Base-by-base conservation (phyloP, 1,140 invertebrate genomes). In the Calliphora vicina region DNA sequence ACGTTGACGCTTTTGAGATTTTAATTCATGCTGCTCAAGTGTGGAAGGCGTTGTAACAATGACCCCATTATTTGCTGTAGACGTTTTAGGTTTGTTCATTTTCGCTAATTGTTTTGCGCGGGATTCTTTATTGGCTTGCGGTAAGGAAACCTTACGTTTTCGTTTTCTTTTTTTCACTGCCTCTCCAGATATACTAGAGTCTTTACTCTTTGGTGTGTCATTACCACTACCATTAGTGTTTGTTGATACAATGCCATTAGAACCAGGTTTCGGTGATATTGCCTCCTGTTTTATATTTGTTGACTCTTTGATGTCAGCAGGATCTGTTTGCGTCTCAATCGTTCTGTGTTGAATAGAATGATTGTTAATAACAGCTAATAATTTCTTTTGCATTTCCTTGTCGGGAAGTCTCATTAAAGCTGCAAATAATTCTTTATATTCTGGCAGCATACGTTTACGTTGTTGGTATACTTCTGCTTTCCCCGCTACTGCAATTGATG, bases 381-480 rank as follows among this genome's bases (percentile, higher is more conserved):
- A 88, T 87, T 61, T 88, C 85, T 73, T 88, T 45, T 87, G 86
- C n/a, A 90, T 80, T 13, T 85, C 85, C 82, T 88, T 88, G 82
- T 90, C 88, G 1, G 88, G 87, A 23, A 90, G 73, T 17, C 82
- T 83, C 84, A 90, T 85, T 10, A 90, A 82, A 29, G 85, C 82
- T 83, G 84, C 86, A 73, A 90, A 89, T n/a, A 90, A 85, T 0
- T 90, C 88, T 45, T 85, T 84, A 74, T 88, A 89, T 0, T 85
- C 83, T 5, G 85, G 45, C 73, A 86, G 83, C 82, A 84, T 86
- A 35, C 83, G 85, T 43, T 89, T 88, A 0, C 88, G 85, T 27
- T 89, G 86, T 17, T 84, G 85, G 35, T 89, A 89, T 25, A 67
- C 61, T 23, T 67, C 6, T 0, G 4, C 61, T 5, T 67, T 67